Evolutionary conservation across 2,888 invertebrate genomes (phyloP), one percentile per base, ranked within the genome.

Genomic region (Buathra laborator): DNA sequence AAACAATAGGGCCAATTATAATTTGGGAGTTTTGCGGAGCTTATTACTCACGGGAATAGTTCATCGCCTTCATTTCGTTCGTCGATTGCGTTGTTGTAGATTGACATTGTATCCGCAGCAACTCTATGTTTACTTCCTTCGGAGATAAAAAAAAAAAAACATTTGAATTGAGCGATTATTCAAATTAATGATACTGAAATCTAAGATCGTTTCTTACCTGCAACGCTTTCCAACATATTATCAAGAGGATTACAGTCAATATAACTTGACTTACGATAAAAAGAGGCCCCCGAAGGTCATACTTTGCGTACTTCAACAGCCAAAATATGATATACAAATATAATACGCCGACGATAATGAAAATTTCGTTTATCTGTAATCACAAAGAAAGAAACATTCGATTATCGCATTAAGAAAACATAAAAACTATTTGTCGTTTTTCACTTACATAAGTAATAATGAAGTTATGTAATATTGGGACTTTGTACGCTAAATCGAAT

Each of bases 191-290:
- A 10, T 66, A 43, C 2, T 24, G 24, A 66, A 44, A 66, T 66
- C 43, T 4, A 14, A 43, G 43, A 62, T 53, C n/a, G 29, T 64
- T 46, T 9, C 66, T 46, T 86, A 92, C 92, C 89, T 89, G 86
- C 71, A 91, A 48, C 44, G 92, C 89, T 32, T 90, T 87, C 87
- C 88, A 88, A 90, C 90, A 93, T 1, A 89, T 90, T 74, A 92
- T 88, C 12, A 89, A 75, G 37, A 81, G 70, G 32, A 32, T 64
- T 32, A 70, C 5, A 14, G 70, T 5, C 10, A 71, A 44, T 70
- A 81, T 51, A 9, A 32, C 10, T 6, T 16, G 14, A 0, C 43
- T n/a, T 43, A 12, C 10, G 6, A 62, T n/a, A 1, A 14, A 19
- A 14, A 68, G 6, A 29, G 68, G 2, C 37, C 43, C 12, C 19